Evolutionary conservation across 1,140 invertebrate species (phyloP), one percentile per base, ranked within the genome.

Genomic region (Bombus fervidus): DNA sequence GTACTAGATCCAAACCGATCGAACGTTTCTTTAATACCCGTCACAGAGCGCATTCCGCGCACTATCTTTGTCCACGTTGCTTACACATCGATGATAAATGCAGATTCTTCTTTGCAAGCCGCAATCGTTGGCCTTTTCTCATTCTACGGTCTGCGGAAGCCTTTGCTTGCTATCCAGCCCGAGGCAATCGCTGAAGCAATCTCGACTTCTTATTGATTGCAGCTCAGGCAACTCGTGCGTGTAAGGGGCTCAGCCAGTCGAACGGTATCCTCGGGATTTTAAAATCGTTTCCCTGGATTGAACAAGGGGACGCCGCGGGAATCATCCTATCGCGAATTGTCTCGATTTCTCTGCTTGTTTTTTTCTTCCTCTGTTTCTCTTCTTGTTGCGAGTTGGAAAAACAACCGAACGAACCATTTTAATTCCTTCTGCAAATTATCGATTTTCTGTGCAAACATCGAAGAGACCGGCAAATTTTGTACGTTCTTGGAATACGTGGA

Each of bases 171-270:
- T 39, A 76, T 87, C 86, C 83, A 71, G 77, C 83, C 81, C 77
- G 69, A 81, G 86, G 86, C 89, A 88, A 91, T 91, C 89, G 86
- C 79, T 77, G 89, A 79, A 90, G 88, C 89, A 91, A 91, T 90
- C 86, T 90, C 89, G 83, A 81, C 89, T 91, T 91, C 86, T 91
- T 91, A 91, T 91, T 91, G 89, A 91, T 91, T 90, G 89, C 86
- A 87, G 89, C 80, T 90, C 86, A 80, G 76, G 80, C 83, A 91
- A 90, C 89, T 91, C 88, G 89, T 90, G 89, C 89, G 89, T 91
- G 86, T 86, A 88, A 90, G 86, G 82, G 85, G 88, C 85, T 89
- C 88, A 89, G 80, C 79, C 75, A 59, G 69, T 86, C 89, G 89
- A 85, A 80, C 80, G 75, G 72, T 85, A 90, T 85, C 69, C 82